Percentiles rank a stretch among this genome's conserved stretches.
These are phyloP conservation scores for Idaea straminata DNA, from an alignment of 2,888 invertebrate species.

Conservation along the genomic window DNA sequence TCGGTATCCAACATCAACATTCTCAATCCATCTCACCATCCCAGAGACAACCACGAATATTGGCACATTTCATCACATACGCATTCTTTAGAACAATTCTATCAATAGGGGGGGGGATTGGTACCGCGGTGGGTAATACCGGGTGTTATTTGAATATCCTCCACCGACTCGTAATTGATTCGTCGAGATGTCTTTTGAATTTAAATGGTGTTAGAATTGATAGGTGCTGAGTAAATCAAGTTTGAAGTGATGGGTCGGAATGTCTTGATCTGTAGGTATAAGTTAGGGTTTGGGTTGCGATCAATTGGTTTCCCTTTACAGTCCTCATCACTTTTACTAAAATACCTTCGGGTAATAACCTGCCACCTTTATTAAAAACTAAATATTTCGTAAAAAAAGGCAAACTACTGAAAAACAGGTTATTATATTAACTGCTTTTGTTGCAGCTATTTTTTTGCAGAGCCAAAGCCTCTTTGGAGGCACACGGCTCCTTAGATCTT, in stretches of 20 bases:
- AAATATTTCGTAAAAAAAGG: no score
- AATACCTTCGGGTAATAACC: no score
- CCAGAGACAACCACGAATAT: slow-evolving; percentile 37
- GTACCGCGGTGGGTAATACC: slow-evolving; percentile 48
- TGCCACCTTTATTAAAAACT: no score
- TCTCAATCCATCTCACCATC: background rate
- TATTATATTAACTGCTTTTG: no score
- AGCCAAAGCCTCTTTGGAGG: no score
- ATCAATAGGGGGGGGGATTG: slow-evolving; percentile 41
- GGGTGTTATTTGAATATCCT: slow-evolving; percentile 50
- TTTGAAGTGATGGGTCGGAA: background rate
- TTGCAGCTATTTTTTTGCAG: no score
- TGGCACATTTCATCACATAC: slow-evolving; percentile 75
- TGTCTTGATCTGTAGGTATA: slow-evolving; percentile 4
- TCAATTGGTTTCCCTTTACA: background rate
- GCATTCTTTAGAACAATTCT: slow-evolving; percentile 77
- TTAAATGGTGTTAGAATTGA: slow-evolving; percentile 78
- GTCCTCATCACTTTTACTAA: no score
- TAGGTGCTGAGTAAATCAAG: slow-evolving; percentile 28
- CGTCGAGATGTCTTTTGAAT: slow-evolving; percentile 68
- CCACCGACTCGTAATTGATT: slow-evolving; percentile 66
- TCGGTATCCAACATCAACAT: background rate
- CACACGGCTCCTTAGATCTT: no score
- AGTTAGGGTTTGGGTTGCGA: background rate
- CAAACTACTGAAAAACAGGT: no score